Evolutionary conservation across 1,140 invertebrate genomes (phyloP).

Genomic region (Tachypleus tridentatus): DNA sequence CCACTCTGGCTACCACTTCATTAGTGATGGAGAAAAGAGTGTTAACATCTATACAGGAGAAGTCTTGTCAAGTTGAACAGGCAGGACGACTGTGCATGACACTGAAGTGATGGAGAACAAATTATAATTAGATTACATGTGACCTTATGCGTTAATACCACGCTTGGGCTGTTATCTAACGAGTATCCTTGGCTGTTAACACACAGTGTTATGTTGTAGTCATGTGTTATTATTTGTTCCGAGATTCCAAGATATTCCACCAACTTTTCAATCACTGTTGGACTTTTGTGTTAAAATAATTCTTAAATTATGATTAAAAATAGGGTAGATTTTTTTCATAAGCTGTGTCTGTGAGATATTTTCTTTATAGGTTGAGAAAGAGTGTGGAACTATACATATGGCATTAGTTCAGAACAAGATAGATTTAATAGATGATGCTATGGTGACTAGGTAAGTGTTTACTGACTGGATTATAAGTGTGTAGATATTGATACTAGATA

Average conservation of each 20-base stretch:
- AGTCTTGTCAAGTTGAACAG: too few relatives aligned
- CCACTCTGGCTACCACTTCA: too few relatives aligned
- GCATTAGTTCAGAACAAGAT: constrained; percentile 97
- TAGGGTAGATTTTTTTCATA: too few relatives aligned
- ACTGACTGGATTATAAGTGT: background rate
- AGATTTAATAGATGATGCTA: constrained; percentile 82
- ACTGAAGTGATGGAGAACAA: too few relatives aligned
- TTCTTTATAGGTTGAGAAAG: constrained; percentile 69
- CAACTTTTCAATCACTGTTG: constrained; percentile 1
- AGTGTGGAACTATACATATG: constrained; percentile 90
- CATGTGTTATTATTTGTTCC: background rate
- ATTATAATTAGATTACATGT: too few relatives aligned
- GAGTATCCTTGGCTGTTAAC: too few relatives aligned
- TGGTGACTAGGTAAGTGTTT: constrained; percentile 66
- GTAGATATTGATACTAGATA: background rate
- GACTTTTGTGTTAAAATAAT: background rate
- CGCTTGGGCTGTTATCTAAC: too few relatives aligned
- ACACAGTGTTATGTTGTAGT: background rate
- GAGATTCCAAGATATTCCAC: background rate
- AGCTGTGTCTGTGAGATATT: background rate
- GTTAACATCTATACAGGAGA: too few relatives aligned
- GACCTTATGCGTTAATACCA: too few relatives aligned
- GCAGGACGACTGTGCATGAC: too few relatives aligned
- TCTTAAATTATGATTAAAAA: constrained; percentile 1
- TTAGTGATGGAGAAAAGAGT: too few relatives aligned